Evolutionary conservation across 2,888 invertebrate species (phyloP).

Genomic region (Meta bourneti): DNA sequence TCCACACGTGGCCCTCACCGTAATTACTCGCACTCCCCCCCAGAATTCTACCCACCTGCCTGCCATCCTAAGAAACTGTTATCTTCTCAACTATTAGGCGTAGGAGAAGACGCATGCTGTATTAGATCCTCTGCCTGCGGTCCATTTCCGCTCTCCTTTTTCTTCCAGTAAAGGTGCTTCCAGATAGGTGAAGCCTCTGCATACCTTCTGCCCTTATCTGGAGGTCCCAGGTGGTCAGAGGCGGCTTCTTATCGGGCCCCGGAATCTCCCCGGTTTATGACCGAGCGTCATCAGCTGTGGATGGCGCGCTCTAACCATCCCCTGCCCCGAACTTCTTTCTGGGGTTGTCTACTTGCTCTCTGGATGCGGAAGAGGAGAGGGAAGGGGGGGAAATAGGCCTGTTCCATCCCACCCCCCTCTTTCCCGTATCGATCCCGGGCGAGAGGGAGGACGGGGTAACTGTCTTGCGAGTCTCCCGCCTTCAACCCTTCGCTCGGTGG

Average conservation of each 20-base stretch:
- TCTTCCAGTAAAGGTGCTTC: conserved; percentile 23
- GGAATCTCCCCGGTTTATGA: conserved; percentile 72
- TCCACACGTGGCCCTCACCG: conserved; percentile 19
- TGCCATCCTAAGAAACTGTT: conserved; percentile 16
- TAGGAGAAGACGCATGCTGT: conserved; percentile 35
- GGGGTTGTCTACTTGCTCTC: not conserved
- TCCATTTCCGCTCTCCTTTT: conserved; percentile 51
- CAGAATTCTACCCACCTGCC: not conserved
- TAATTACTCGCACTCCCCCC: conserved; percentile 30
- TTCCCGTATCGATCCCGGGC: conserved; percentile 33
- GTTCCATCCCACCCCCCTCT: conserved; percentile 5
- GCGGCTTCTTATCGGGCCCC: conserved; percentile 45
- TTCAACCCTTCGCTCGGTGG: conserved; percentile 20
- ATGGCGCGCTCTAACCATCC: conserved; percentile 14
- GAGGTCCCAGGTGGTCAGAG: conserved; percentile 71
- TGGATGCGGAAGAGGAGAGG: not conserved
- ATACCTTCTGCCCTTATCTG: conserved; percentile 41
- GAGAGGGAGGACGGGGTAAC: not conserved
- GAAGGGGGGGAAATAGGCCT: conserved; percentile 37
- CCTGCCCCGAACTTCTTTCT: conserved; percentile 14
- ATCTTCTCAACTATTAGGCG: conserved; percentile 41
- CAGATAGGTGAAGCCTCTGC: conserved; percentile 10
- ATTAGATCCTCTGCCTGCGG: conserved; percentile 37
- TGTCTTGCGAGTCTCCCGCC: conserved; percentile 6
- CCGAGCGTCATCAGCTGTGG: conserved; percentile 63